Evolutionary conservation across 2,888 invertebrate species (phyloP).

Genomic region (Lamellibrachia columna): DNA sequence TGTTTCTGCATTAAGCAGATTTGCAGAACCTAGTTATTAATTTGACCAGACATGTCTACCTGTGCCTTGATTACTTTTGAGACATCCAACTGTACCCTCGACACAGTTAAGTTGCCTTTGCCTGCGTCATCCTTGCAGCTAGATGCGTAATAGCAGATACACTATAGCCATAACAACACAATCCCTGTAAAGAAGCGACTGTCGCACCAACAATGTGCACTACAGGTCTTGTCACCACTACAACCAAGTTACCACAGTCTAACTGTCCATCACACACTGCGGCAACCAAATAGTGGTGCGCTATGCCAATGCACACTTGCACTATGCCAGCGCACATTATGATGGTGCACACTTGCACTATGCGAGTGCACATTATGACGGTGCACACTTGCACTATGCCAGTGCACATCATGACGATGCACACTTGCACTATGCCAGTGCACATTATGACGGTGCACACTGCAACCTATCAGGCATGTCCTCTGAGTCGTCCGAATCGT

Average conservation of each 20-base stretch:
- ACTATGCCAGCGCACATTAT: not conserved
- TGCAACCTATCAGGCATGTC: not conserved
- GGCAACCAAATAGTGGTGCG: not conserved
- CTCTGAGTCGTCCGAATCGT: not conserved
- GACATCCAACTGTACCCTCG: not conserved
- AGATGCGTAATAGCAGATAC: not conserved
- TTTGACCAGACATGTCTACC: not conserved
- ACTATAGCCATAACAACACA: constrained; percentile 1
- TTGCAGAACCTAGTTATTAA: too few relatives aligned
- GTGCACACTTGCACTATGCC: not conserved
- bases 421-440: not conserved
- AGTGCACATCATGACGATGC: not conserved
- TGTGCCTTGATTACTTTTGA: not conserved
- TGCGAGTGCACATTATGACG: not conserved
- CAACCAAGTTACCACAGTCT: not conserved
- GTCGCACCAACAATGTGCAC: not conserved
- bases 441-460: not conserved
- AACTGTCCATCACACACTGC: not conserved
- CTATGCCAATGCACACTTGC: not conserved
- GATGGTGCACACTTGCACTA: too few relatives aligned
- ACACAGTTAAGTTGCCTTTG: not conserved
- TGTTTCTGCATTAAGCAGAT: too few relatives aligned
- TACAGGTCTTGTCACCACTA: not conserved
- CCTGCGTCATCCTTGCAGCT: not conserved
- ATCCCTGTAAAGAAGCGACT: not conserved